Percentiles rank a stretch among this genome's conserved stretches.
phyloP scores from a whole-genome alignment of 2,113 vertebrate genomes.

The Rhea americana region DNA sequence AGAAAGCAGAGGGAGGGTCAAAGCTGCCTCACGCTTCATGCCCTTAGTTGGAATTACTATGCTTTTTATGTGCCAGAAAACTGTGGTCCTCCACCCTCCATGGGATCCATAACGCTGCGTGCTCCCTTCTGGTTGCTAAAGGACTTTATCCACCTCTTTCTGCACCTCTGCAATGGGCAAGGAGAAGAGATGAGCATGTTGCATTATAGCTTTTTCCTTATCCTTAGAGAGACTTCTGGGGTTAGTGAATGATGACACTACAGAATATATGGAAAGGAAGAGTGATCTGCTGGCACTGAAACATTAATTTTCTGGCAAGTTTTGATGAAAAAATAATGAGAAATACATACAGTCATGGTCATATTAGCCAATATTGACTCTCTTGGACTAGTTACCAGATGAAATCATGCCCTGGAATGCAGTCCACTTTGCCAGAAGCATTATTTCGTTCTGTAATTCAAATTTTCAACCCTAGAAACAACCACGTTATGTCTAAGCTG shows the following conservation, averaged over 20 bases:
- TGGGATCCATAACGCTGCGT: not conserved
- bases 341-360: slow-evolving; percentile 40
- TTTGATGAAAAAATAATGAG: slow-evolving; percentile 53
- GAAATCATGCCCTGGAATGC: slow-evolving; percentile 62
- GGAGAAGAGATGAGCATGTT: not conserved
- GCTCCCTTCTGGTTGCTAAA: not conserved
- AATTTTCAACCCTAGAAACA: slow-evolving; percentile 46
- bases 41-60: not conserved
- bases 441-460: slow-evolving; percentile 54
- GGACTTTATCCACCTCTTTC: not conserved
- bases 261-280: slow-evolving; percentile 30
- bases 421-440: slow-evolving; percentile 40
- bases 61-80: not conserved
- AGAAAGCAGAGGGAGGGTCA: not conserved
- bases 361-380: slow-evolving; percentile 42
- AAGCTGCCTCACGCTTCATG: not conserved
- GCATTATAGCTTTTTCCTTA: not conserved
- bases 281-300: slow-evolving; percentile 38
- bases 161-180: not conserved
- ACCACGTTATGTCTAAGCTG: slow-evolving; percentile 16
- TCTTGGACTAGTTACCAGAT: slow-evolving; percentile 38
- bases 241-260: slow-evolving; percentile 33
- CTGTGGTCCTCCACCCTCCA: not conserved
- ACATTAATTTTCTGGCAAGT: slow-evolving; percentile 32
- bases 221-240: not conserved